Evolutionary conservation across 2,888 invertebrate species (phyloP).

Genomic region (Heliconius erato): DNA sequence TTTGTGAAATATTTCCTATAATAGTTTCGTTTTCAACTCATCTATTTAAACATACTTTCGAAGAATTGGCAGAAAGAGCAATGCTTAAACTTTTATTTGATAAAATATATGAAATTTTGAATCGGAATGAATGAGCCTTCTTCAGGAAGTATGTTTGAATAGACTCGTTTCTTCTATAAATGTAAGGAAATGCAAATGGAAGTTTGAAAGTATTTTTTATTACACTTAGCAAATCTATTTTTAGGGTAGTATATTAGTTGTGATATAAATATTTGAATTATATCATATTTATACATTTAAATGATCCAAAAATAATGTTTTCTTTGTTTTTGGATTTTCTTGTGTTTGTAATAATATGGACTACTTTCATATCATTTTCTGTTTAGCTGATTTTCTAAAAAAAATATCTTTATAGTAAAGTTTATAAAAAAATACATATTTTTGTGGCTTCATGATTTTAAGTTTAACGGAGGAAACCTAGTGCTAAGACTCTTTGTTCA

Average conservation of each 20-base stretch:
- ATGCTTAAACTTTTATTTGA: slow-evolving; percentile 9
- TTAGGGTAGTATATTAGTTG: background rate
- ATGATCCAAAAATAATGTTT: too few relatives aligned
- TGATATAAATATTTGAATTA: background rate
- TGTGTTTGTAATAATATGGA: too few relatives aligned
- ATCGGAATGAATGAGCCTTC: slow-evolving; percentile 13
- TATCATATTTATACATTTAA: too few relatives aligned
- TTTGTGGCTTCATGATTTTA: too few relatives aligned
- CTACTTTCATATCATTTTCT: too few relatives aligned
- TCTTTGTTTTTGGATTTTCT: too few relatives aligned
- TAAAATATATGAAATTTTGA: background rate
- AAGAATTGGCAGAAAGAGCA: background rate
- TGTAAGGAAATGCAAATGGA: background rate
- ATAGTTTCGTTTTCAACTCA: background rate
- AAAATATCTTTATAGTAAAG: too few relatives aligned
- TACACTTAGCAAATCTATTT: background rate
- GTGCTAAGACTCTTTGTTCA: too few relatives aligned
- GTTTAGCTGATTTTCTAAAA: too few relatives aligned
- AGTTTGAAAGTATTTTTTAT: background rate
- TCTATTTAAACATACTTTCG: background rate
- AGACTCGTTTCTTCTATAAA: background rate
- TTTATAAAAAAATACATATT: too few relatives aligned
- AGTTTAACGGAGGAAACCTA: too few relatives aligned
- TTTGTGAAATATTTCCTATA: too few relatives aligned
- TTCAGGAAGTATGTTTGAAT: background rate